Evolutionary conservation across 2,888 invertebrate genomes (phyloP).

Genomic region (Augochlorella aurata): DNA sequence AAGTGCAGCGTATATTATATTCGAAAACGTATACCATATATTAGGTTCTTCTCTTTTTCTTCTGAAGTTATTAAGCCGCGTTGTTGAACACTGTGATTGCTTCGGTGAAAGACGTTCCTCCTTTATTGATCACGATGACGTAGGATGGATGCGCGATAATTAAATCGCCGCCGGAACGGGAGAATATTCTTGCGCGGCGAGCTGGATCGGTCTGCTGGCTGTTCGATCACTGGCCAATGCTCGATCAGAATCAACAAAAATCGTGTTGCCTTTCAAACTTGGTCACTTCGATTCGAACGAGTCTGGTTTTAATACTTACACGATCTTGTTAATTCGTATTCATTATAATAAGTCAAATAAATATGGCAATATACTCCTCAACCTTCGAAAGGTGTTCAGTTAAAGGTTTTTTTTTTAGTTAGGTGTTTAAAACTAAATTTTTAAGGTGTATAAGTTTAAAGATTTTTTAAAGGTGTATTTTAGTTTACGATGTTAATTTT

Average conservation of each 20-base stretch:
- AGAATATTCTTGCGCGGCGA: constrained; percentile 17
- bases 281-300: background rate
- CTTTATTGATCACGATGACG: constrained; percentile 52
- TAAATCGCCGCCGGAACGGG: constrained; percentile 47
- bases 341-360: background rate
- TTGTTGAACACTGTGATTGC: constrained; percentile 41
- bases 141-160: constrained; percentile 48
- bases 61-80: constrained; percentile 36
- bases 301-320: background rate
- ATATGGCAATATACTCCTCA: background rate
- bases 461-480: too few relatives aligned
- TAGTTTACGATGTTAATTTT: too few relatives aligned
- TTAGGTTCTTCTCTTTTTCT: constrained; percentile 26
- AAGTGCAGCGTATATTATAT: background rate
- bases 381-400: background rate
- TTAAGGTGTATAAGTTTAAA: too few relatives aligned
- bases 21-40: constrained; percentile 25
- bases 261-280: background rate
- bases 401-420: background rate
- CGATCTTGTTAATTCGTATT: background rate
- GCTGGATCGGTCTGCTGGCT: background rate
- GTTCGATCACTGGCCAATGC: constrained; percentile 18
- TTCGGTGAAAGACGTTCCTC: constrained; percentile 45
- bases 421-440: too few relatives aligned
- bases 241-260: background rate